phyloP scores from a whole-genome alignment of 2,888 invertebrate genomes.

The Melinaea marsaeus region DNA sequence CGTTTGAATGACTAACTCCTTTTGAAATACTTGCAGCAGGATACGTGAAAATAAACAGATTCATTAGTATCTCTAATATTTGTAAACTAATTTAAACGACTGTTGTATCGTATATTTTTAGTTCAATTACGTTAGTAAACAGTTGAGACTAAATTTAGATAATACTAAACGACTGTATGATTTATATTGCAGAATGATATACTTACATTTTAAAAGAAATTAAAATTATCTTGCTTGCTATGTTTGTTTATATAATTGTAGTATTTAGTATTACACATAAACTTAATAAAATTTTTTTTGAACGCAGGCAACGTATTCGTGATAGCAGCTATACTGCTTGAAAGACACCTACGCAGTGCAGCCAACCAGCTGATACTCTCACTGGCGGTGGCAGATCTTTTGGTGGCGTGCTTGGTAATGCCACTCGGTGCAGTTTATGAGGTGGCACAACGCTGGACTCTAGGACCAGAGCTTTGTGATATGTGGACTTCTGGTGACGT shows the following conservation, averaged over 20 bases:
- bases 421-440: constrained; percentile 87
- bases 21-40: constrained; percentile 11
- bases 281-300: no score
- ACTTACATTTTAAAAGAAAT: neutral
- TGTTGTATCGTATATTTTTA: neutral
- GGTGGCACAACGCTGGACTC: constrained; percentile 88
- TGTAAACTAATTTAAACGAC: constrained; percentile 10
- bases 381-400: constrained; percentile 93
- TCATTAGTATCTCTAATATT: constrained; percentile 16
- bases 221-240: no score
- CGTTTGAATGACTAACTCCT: constrained; percentile 13
- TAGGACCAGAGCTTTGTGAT: constrained; percentile 93
- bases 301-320: constrained; percentile 94
- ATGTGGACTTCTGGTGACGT: constrained; percentile 97
- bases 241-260: no score
- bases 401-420: constrained; percentile 91
- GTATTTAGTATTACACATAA: no score
- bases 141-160: neutral
- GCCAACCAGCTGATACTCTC: constrained; percentile 94
- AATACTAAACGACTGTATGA: neutral
- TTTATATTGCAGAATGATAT: neutral
- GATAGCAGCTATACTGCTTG: constrained; percentile 93
- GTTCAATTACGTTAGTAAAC: neutral
- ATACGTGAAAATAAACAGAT: constrained; percentile 16
- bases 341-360: constrained; percentile 90